Conservation (phyloP, 92 coral and sea anemone species). For the Diadumene lineata region DNA sequence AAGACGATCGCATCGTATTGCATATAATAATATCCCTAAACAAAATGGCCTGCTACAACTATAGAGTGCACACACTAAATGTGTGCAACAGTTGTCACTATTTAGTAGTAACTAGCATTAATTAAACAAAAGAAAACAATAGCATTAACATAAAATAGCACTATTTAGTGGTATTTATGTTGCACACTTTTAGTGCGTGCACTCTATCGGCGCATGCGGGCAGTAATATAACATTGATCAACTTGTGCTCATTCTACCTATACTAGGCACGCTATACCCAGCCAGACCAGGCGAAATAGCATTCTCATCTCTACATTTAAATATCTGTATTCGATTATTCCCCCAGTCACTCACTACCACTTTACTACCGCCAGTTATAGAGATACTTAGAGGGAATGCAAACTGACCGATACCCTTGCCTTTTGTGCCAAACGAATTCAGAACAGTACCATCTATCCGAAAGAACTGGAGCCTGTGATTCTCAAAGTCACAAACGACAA, state of each 20-base stretch:
- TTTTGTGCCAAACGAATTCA: constrained; percentile 78
- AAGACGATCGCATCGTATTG: too few species aligned
- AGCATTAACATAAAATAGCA: too few species aligned
- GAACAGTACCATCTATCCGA: constrained; percentile 62
- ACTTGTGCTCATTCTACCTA: constrained; percentile 8
- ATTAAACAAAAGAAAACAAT: too few species aligned
- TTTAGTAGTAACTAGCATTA: too few species aligned
- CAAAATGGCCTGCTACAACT: too few species aligned
- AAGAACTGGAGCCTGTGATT: constrained; percentile 83
- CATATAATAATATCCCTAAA: too few species aligned
- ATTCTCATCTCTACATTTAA: constrained; percentile 67
- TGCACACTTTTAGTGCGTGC: too few species aligned
- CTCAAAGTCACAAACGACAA: constrained; percentile 87
- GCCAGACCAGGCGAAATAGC: neutral
- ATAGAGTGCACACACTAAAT: too few species aligned
- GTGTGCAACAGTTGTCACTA: too few species aligned
- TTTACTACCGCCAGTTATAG: constrained; percentile 59
- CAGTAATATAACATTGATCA: too few species aligned
- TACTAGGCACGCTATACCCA: constrained; percentile 2
- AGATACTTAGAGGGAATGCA: constrained; percentile 85
- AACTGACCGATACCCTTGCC: constrained; percentile 94
- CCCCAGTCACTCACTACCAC: constrained; percentile 95
- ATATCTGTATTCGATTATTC: constrained; percentile 77
- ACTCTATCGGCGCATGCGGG: too few species aligned
- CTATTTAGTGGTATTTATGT: too few species aligned